Evolutionary conservation across 1,140 invertebrate species (phyloP).

Genomic region (Drosophila kurseongensis): DNA sequence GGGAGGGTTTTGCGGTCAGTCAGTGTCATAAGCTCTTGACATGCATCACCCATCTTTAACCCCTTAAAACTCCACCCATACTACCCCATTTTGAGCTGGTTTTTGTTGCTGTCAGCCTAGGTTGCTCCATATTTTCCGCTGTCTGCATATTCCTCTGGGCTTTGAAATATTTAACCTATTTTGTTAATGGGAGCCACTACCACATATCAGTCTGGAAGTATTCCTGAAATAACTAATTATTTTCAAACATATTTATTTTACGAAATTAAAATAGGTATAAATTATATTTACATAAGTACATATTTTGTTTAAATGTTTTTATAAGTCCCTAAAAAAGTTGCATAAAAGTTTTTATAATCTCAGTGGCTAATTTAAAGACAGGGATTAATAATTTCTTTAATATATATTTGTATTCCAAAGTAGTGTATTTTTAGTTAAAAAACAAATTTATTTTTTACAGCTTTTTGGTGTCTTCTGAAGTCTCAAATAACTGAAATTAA

Average conservation of each 20-base stretch:
- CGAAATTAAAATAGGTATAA: too few species aligned
- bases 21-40: slow-evolving; percentile 61
- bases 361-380: neutral
- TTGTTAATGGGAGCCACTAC: neutral
- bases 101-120: slow-evolving; percentile 4
- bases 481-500: neutral
- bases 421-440: too few species aligned
- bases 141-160: slow-evolving; percentile 4
- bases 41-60: slow-evolving; percentile 31
- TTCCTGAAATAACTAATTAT: too few species aligned
- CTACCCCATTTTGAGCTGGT: neutral
- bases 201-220: neutral
- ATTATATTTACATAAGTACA: too few species aligned
- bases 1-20: slow-evolving; percentile 43
- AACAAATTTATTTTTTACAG: too few species aligned
- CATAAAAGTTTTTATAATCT: too few species aligned
- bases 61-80: slow-evolving; percentile 1
- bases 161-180: slow-evolving; percentile 42
- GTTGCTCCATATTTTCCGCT: slow-evolving; percentile 29
- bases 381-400: neutral
- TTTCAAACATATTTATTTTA: too few species aligned
- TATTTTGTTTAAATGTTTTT: too few species aligned
- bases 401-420: too few species aligned
- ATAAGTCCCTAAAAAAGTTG: too few species aligned
- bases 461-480: neutral